Evolutionary conservation across 1,140 invertebrate genomes (phyloP), one percentile per base, ranked within the genome.

Genomic region (Ridgeia piscesae): DNA sequence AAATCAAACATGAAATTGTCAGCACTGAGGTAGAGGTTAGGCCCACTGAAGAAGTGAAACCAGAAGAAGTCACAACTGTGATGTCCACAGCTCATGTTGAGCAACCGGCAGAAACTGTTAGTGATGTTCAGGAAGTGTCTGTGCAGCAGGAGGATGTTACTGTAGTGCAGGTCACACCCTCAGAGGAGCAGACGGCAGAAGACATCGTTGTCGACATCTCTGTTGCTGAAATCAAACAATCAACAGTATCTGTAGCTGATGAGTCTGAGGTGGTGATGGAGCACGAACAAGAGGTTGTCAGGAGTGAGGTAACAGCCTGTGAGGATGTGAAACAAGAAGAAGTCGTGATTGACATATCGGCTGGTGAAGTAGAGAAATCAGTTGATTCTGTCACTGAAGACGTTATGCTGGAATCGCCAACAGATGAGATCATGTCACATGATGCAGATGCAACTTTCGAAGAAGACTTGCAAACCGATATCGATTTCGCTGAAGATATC

Each of bases 1-100:
- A 50, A 50, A 21, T 50, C 8, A 50, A 21, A 50, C 17, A 77
- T 9, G 89, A 90, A 90, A n/a, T 34, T 42, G 34, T 77, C 58
- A 77, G 14, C 58, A 92, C 93, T 93, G 93, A 94, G 92, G 58
- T 92, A 58, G 93, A 94, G 93, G 34, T 90, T 34, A 42, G 4
- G 31, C 34, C 89, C 2, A 17, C 34, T 34, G 34, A 90, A 33
- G 35, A 90, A 77, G 11, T 34, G 89, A 35, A 48, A 58, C 8
- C 91, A 91, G 48, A 50, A 50, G 48, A 50, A 50, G 17, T 17
- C 17, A 17, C 48, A 50, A 17, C 17, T 8, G 48, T 8, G 6
- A 50, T 50, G 6, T 17, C 6, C 17, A 50, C 17, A 50, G 48
- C 48, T 50, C 6, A 50, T 6, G 48, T 50, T 50, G 48, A 50